These are phyloP conservation scores for Caenorhabditis auriculariae DNA, from an alignment of 2,888 invertebrate species.

Conservation along the genomic window DNA sequence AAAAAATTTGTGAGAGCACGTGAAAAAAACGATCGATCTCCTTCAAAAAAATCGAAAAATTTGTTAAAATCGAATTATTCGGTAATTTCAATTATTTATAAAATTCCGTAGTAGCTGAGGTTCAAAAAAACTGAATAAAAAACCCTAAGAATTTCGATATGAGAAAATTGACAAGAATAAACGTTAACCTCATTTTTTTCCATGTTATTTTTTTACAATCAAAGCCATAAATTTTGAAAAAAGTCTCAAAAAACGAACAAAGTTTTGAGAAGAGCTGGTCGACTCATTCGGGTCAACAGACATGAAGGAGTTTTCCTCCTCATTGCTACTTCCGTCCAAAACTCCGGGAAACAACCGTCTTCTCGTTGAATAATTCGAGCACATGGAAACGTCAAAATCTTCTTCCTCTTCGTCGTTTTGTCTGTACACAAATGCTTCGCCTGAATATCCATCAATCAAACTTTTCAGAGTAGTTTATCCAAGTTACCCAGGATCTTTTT, in stretches of 20 bases:
- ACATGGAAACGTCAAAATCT: constrained; percentile 21
- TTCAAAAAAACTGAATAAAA: no score
- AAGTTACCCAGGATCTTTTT: constrained; percentile 19
- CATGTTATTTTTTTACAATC: no score
- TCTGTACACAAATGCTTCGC: constrained; percentile 10
- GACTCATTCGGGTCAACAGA: constrained; percentile 6
- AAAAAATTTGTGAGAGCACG: no score
- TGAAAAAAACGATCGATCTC: no score
- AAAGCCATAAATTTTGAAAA: no score
- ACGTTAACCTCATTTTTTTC: no score
- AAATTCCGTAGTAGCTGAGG: no score
- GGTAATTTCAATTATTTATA: no score
- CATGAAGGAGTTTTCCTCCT: constrained; percentile 1
- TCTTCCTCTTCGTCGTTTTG: constrained; percentile 2
- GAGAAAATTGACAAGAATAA: no score
- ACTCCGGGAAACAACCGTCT: constrained; percentile 3
- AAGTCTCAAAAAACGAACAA: constrained; percentile 18
- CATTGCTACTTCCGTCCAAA: constrained; percentile 1
- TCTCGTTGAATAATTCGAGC: constrained; percentile 14
- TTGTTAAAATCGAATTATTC: no score
- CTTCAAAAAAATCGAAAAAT: no score
- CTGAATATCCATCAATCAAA: not conserved
- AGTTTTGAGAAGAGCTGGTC: constrained; percentile 11
- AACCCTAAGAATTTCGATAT: no score
- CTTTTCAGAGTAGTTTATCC: not conserved